Evolutionary conservation across 1,140 invertebrate genomes (phyloP).

Genomic region (Diabrotica virgifera): DNA sequence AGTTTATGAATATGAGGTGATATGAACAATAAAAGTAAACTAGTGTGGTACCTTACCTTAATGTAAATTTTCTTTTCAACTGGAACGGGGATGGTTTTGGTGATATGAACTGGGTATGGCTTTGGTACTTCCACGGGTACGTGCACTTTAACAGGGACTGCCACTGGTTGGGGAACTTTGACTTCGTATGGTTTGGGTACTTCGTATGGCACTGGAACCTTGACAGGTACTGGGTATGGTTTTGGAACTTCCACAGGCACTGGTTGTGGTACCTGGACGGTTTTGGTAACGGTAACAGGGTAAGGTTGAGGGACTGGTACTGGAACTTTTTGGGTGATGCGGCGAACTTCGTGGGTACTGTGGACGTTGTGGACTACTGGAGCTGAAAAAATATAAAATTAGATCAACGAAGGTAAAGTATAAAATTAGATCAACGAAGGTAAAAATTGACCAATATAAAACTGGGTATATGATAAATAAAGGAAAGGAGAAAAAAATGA

Average conservation of each 20-base stretch:
- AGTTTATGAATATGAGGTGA: not conserved
- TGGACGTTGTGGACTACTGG: not conserved
- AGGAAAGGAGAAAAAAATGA: too few species aligned
- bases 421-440: not conserved
- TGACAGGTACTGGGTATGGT: slow-evolving; percentile 30
- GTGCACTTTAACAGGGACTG: slow-evolving; percentile 34
- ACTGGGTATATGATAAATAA: too few species aligned
- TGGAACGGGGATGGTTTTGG: slow-evolving; percentile 18
- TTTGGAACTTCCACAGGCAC: slow-evolving; percentile 31
- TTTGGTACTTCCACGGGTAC: slow-evolving; percentile 29
- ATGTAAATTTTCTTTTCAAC: slow-evolving; percentile 17
- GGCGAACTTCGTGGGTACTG: slow-evolving; percentile 31
- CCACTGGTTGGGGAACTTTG: slow-evolving; percentile 34
- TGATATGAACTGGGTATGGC: slow-evolving; percentile 27
- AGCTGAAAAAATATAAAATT: not conserved
- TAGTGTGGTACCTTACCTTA: not conserved
- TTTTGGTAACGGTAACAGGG: slow-evolving; percentile 42
- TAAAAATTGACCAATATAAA: too few species aligned
- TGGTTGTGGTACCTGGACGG: slow-evolving; percentile 31
- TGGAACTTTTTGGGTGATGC: slow-evolving; percentile 33
- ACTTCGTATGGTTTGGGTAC: slow-evolving; percentile 40
- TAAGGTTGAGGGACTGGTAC: slow-evolving; percentile 45
- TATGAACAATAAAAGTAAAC: too few species aligned
- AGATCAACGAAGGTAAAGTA: not conserved
- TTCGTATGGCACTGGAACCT: slow-evolving; percentile 33